Percentiles rank a stretch among this genome's conserved stretches.
phyloP scores from a whole-genome alignment of 2,113 vertebrate genomes.

The Nematolebias whitei region DNA sequence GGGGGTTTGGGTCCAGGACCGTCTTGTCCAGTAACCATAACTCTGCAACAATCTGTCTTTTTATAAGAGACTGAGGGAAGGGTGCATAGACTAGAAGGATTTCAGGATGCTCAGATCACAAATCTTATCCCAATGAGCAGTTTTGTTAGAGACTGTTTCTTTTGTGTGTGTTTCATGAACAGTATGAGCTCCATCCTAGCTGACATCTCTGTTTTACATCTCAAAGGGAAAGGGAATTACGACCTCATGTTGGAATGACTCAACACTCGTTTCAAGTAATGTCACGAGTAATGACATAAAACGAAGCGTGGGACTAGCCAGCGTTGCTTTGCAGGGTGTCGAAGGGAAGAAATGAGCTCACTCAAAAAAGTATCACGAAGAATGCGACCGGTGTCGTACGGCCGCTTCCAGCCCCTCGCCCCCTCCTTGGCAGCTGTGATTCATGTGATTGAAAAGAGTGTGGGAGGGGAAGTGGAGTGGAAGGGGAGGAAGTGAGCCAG shows the following conservation, averaged over 20 bases:
- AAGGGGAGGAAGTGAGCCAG: conserved; percentile 74
- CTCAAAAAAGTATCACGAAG: conserved; percentile 19
- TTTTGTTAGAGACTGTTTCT: background rate
- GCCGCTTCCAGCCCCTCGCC: conserved; percentile 51
- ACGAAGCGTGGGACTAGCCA: background rate
- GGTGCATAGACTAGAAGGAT: background rate
- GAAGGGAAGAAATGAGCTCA: conserved; percentile 37
- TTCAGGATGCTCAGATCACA: background rate
- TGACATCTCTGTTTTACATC: conserved; percentile 43
- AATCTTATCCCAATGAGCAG: background rate
- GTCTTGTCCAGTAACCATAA: background rate
- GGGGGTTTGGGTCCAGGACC: background rate
- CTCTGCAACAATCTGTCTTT: background rate
- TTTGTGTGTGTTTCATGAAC: background rate
- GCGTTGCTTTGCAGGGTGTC: conserved; percentile 8
- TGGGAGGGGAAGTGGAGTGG: conserved; percentile 76
- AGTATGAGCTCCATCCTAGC: conserved; percentile 44
- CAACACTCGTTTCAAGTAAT: conserved; percentile 45
- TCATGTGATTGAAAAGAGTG: conserved; percentile 74
- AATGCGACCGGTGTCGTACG: conserved; percentile 24
- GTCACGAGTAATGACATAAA: conserved; percentile 6
- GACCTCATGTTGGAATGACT: conserved; percentile 59
- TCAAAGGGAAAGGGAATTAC: conserved; percentile 11
- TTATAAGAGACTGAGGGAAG: background rate
- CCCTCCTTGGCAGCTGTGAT: conserved; percentile 68